Evolutionary conservation across 2,113 vertebrate genomes (phyloP), one percentile per base, ranked within the genome.

Genomic region (Trichomycterus rosablanca): DNA sequence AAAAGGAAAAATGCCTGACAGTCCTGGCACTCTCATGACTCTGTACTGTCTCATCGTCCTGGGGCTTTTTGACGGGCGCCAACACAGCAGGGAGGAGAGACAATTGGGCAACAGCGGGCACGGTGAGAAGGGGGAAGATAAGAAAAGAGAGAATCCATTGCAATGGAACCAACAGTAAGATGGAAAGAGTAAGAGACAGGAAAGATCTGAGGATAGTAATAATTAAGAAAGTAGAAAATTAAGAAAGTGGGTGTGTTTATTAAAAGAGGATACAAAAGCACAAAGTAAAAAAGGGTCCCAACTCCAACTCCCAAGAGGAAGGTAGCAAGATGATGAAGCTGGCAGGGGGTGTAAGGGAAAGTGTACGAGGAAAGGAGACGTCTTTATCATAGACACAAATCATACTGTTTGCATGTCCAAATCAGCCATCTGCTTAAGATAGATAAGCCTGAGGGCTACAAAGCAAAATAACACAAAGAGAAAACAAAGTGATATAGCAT

Each of bases 351-450:
- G 37, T 12, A n/a, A 40, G n/a, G 2, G 14, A 15, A 40, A 40
- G 37, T 40, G 5, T n/a, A 40, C 12, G 16, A 12, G 12, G 20
- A 26, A 65, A 30, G 22, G 22, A 57, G 44, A 55, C 16, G 75
- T 81, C 60, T 80, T 83, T 94, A 95, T 95, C 92, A 86, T 84
- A 86, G 84, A 87, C 89, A 89, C 92, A 92, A 91, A 95, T 95
- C 92, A 88, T 92, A 89, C 89, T 84, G 88, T 91, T 90, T 92
- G 91, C 92, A 93, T 91, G 95, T 96, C 93, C 92, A 96, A 95
- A 91, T 91, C 92, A 89, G 90, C 93, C 93, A 95, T 96, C 93
- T 97, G 94, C 92, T 94, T 92, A 88, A 90, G 91, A 87, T 89
- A 95, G 94, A 97, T 97, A 97, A 96, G 93, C 91, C 65, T 89